Base-by-base conservation (phyloP, 2,797 vertebrate genomes). In the Oreortyx pictus region DNA sequence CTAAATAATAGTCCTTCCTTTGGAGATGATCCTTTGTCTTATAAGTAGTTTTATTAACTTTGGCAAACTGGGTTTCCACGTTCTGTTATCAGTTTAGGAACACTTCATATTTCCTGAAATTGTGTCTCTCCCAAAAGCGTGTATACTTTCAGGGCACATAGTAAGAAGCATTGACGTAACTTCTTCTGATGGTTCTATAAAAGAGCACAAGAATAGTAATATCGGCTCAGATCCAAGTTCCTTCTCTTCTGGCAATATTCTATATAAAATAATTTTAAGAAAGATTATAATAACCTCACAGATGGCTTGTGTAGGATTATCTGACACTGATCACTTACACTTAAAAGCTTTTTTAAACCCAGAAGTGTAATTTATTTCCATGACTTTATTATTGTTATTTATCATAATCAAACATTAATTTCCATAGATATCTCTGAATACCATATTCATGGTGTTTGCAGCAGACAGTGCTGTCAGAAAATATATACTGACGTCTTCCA, bases 231-330 rank as follows among this genome's bases (percentile, higher is more conserved):
- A 47, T 24, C 70, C 92, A 96, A 44, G 54, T 59, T 92, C 73
- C 79, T 88, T 91, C 82, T 95, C 50, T 91, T 89, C 87, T 92
- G 85, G 89, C 92, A 95, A 73, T 75, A 90, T 9, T 49, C 78
- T 86, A 44, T 78, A 50, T 75, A 91, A 89, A 94, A 80, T 78
- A 83, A 54, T 90, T 90, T 91, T 56, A 64, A 79, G 59, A 74
- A 83, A 87, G 23, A 89, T 59, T 95, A 88, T 93, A 89, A 89
- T 94, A 94, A 85, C 76, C 66, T 88, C 90, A 89, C 95, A 96
- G 95, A 95, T 96, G 92, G 92, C 87, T 92, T 92, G 73, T 94
- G 91, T 94, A 93, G 92, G 91, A 94, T 95, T 89, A 93, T 94
- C 82, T 92, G 87, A 94, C 62, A 89, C 82, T 83, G 79, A 89